phyloP scores from a whole-genome alignment of 2,797 vertebrate genomes.

The Gymnocypris eckloni region DNA sequence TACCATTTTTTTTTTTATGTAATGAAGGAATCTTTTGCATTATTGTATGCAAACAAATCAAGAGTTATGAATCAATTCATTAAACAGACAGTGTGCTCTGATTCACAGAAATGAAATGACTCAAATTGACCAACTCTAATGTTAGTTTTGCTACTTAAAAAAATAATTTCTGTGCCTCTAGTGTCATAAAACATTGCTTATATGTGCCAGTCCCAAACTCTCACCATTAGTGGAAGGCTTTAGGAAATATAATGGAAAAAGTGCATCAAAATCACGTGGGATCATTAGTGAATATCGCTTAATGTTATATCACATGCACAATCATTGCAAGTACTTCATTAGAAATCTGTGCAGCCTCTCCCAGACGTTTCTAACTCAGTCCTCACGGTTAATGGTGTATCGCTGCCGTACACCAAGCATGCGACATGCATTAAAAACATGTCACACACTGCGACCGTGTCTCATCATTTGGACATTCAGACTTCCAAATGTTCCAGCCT shows the following conservation, averaged over 20 bases:
- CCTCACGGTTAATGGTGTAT: constrained; percentile 35
- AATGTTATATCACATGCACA: background rate
- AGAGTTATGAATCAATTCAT: background rate
- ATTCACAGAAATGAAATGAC: background rate
- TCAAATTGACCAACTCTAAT: background rate
- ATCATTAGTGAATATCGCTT: background rate
- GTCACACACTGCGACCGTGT: constrained; percentile 25
- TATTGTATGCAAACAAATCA: background rate
- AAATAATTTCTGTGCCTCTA: background rate
- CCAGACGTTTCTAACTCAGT: background rate
- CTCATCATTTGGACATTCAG: constrained; percentile 39
- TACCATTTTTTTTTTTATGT: background rate
- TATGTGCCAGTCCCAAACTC: background rate
- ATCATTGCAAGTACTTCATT: background rate
- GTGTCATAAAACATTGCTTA: background rate
- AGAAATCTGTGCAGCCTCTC: background rate
- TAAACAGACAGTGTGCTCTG: background rate
- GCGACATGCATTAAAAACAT: constrained; percentile 33
- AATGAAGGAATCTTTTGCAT: background rate
- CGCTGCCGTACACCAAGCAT: constrained; percentile 5
- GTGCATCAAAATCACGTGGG: background rate
- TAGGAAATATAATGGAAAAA: background rate
- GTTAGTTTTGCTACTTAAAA: background rate
- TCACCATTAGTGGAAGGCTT: background rate
- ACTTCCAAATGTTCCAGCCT: constrained; percentile 45